Conservation (phyloP, 1,140 invertebrate species). For the Bilobella aurantiaca region DNA sequence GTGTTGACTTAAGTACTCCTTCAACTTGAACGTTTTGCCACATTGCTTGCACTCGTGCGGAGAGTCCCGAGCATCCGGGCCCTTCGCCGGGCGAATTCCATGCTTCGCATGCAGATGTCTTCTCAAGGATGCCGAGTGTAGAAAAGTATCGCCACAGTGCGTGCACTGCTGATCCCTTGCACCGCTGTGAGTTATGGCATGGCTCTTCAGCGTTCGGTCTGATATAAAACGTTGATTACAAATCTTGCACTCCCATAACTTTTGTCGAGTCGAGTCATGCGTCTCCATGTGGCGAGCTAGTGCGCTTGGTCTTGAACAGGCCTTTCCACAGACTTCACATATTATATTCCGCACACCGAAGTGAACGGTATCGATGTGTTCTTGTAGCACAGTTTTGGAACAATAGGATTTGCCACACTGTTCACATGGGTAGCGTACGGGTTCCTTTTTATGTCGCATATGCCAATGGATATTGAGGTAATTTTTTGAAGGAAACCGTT, state of each 20-base stretch:
- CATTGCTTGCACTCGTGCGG: background rate
- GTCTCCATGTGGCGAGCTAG: background rate
- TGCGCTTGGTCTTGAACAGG: background rate
- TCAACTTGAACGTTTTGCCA: constrained; percentile 6
- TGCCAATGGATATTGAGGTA: background rate
- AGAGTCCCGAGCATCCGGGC: background rate
- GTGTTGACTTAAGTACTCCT: constrained; percentile 4
- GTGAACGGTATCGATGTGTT: constrained; percentile 1
- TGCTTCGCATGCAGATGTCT: background rate
- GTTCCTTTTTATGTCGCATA: background rate
- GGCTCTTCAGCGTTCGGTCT: background rate
- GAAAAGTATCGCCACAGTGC: background rate
- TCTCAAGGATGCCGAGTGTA: background rate
- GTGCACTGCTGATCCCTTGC: background rate
- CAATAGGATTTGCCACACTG: background rate
- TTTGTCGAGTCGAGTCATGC: background rate
- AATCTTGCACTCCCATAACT: background rate
- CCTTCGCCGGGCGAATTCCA: background rate
- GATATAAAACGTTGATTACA: background rate
- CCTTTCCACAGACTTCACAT: constrained; percentile 5
- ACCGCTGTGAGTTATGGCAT: background rate
- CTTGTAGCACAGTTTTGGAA: background rate
- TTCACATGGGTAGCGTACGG: background rate
- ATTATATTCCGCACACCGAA: no score
- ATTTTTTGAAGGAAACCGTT: background rate